Evolutionary conservation across 2,113 vertebrate species (phyloP).

Genomic region (human): GRCh38 chr5:169933001-169933500

Average conservation of each 20-base stretch:
- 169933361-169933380: background rate
- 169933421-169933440: background rate
- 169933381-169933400: background rate
- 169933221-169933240: slow-evolving; percentile 55
- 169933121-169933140: background rate
- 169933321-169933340: background rate
- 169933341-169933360: background rate
- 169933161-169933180: background rate
- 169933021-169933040: background rate
- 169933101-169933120: background rate
- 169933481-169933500: slow-evolving; percentile 12
- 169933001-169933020: background rate
- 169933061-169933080: background rate
- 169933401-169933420: background rate
- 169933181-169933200: background rate
- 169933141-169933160: slow-evolving; percentile 42
- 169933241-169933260: background rate
- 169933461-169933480: background rate
- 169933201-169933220: slow-evolving; percentile 48
- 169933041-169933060: background rate
- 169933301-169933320: background rate
- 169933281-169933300: background rate
- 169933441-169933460: background rate
- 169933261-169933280: background rate
- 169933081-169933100: background rate